Evolutionary conservation across 2,797 vertebrate species (phyloP).

Genomic region (Enoplosus armatus): DNA sequence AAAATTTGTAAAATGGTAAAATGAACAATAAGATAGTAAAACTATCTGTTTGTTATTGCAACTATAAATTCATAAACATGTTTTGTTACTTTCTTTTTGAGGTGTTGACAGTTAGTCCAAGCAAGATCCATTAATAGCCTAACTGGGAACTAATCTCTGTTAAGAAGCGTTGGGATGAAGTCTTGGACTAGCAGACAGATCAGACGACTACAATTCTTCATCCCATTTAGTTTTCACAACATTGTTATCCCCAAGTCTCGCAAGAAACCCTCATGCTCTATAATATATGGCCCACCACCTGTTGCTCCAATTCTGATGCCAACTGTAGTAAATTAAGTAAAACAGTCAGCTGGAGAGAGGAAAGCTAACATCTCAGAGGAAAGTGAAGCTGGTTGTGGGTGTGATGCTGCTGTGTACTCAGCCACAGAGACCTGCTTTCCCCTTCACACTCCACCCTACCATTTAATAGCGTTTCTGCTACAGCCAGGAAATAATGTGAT

Average conservation of each 20-base stretch:
- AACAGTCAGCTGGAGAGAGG: slow-evolving; percentile 12
- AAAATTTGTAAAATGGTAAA: background rate
- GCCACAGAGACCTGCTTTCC: slow-evolving; percentile 37
- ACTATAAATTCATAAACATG: slow-evolving; percentile 1
- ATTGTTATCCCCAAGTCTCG: background rate
- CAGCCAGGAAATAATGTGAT: slow-evolving; percentile 37
- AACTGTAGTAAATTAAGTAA: slow-evolving; percentile 15
- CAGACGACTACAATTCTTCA: background rate
- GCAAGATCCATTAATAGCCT: slow-evolving; percentile 16
- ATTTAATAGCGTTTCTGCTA: slow-evolving; percentile 41
- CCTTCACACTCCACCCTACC: slow-evolving; percentile 43
- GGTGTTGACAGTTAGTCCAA: background rate
- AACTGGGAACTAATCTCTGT: slow-evolving; percentile 16
- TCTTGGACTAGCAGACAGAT: slow-evolving; percentile 2
- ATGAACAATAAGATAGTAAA: background rate
- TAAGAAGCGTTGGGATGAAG: slow-evolving; percentile 3
- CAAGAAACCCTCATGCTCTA: background rate
- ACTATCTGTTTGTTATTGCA: background rate
- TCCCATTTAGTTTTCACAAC: slow-evolving; percentile 4
- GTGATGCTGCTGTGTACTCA: slow-evolving; percentile 18
- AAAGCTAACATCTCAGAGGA: slow-evolving; percentile 2
- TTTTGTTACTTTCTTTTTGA: background rate
- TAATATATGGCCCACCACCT: slow-evolving; percentile 26
- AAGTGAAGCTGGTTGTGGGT: slow-evolving; percentile 16
- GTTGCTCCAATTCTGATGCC: slow-evolving; percentile 10